phyloP scores from a whole-genome alignment of 2,888 invertebrate genomes.

The Crepidodera aurea region DNA sequence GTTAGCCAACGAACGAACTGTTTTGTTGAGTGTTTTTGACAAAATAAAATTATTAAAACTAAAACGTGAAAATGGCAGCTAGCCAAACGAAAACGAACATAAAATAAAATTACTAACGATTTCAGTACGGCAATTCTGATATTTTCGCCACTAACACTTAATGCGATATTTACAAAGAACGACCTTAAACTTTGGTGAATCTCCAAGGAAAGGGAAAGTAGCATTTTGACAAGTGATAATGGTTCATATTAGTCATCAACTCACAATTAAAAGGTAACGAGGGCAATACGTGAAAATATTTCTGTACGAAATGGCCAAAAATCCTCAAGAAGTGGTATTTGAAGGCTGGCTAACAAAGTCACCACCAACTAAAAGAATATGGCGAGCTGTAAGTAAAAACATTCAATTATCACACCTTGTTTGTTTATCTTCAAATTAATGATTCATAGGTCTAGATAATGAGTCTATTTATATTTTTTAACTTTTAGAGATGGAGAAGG shows the following conservation, averaged over 20 bases:
- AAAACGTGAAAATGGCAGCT: conserved; percentile 18
- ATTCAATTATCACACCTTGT: conserved; percentile 32
- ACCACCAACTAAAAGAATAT: conserved; percentile 89
- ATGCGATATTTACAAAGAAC: neutral
- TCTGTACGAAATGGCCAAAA: conserved; percentile 59
- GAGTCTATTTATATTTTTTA: conserved; percentile 41
- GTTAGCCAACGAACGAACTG: neutral
- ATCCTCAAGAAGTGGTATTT: conserved; percentile 76
- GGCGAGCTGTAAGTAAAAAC: conserved; percentile 84
- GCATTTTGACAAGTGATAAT: conserved; percentile 30
- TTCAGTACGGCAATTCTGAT: neutral
- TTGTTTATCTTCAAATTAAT: conserved; percentile 40
- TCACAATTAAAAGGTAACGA: conserved; percentile 14
- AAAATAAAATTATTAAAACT: conserved; percentile 1
- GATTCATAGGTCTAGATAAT: conserved; percentile 46
- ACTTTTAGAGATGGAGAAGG: conserved; percentile 87
- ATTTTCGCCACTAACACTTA: neutral
- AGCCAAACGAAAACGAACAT: conserved; percentile 13
- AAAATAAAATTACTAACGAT: conserved; percentile 11
- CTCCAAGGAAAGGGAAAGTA: conserved; percentile 20
- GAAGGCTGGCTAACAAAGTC: conserved; percentile 97
- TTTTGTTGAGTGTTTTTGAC: conserved; percentile 5
- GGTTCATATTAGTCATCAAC: conserved; percentile 23
- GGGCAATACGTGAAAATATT: conserved; percentile 22
- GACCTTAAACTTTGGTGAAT: conserved; percentile 8